Conservation (phyloP, 2,113 vertebrate species). For the Seriola quinqueradiata region DNA sequence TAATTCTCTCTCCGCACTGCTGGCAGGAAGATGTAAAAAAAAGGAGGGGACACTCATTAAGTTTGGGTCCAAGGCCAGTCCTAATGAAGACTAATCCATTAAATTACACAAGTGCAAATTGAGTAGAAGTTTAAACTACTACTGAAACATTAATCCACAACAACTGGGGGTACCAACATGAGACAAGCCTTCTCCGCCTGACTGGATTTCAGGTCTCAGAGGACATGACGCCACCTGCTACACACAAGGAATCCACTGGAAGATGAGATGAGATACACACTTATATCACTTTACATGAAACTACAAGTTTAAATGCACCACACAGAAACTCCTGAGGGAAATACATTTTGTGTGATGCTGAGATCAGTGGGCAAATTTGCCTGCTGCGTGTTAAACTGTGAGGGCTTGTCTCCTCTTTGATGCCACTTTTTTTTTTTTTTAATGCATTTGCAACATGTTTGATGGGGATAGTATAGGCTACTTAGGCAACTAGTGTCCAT, state of each 20-base stretch:
- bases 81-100: slow-evolving; percentile 27
- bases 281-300: neutral
- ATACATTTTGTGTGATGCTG: too few relatives aligned
- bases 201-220: slow-evolving; percentile 56
- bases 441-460: neutral
- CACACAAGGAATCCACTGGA: slow-evolving; percentile 11
- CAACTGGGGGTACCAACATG: neutral
- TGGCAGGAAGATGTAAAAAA: neutral
- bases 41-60: neutral
- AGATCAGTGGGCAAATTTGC: too few relatives aligned
- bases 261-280: neutral
- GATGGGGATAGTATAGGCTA: too few relatives aligned
- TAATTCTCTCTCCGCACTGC: neutral
- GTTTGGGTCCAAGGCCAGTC: neutral
- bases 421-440: neutral
- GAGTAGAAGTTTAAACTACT: slow-evolving; percentile 25
- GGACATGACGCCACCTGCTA: slow-evolving; percentile 34
- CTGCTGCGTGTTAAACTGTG: too few relatives aligned
- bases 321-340: neutral
- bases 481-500: neutral
- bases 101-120: neutral
- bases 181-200: slow-evolving; percentile 12
- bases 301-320: neutral
- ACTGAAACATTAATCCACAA: slow-evolving; percentile 38
- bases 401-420: neutral